phyloP scores from a whole-genome alignment of 2,113 vertebrate species.

The Gymnorhina tibicen region DNA sequence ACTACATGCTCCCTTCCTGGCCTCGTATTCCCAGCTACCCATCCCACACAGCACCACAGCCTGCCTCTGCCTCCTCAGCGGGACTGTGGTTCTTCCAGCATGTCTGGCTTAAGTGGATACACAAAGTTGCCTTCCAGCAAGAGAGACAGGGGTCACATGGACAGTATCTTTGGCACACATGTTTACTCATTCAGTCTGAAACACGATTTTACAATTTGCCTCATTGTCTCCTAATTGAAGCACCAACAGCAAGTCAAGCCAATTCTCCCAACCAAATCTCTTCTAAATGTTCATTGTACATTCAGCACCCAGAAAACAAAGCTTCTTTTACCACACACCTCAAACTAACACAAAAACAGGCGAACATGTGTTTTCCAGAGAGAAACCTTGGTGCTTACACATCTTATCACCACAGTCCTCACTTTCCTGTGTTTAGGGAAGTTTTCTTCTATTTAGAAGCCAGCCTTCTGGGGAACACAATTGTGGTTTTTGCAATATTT shows the following conservation, averaged over 20 bases:
- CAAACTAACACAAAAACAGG: not conserved
- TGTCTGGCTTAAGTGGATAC: not conserved
- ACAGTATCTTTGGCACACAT: not conserved
- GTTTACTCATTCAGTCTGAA: not conserved
- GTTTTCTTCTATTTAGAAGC: not conserved
- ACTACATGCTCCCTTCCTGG: not conserved
- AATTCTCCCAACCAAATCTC: not conserved
- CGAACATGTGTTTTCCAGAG: slow-evolving; percentile 3
- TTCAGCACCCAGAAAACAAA: not conserved
- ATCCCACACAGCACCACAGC: not conserved
- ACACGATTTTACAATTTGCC: not conserved
- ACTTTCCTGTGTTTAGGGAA: slow-evolving; percentile 25
- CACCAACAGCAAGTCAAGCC: not conserved
- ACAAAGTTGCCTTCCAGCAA: not conserved
- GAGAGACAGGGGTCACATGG: not conserved
- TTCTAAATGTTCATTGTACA: not conserved
- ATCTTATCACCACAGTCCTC: not conserved
- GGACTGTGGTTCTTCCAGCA: not conserved
- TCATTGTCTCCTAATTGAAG: slow-evolving; percentile 28
- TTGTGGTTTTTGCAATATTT: not conserved
- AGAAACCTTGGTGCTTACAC: slow-evolving; percentile 9
- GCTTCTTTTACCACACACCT: not conserved
- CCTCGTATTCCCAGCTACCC: not conserved
- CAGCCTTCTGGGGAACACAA: not conserved
- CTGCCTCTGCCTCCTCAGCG: not conserved